A percentile compares a stretch with the other conserved stretches of the same genome.
These are phyloP conservation scores for Aphidoletes aphidimyza DNA, from an alignment of 2,888 invertebrate species.

Conservation along the genomic window DNA sequence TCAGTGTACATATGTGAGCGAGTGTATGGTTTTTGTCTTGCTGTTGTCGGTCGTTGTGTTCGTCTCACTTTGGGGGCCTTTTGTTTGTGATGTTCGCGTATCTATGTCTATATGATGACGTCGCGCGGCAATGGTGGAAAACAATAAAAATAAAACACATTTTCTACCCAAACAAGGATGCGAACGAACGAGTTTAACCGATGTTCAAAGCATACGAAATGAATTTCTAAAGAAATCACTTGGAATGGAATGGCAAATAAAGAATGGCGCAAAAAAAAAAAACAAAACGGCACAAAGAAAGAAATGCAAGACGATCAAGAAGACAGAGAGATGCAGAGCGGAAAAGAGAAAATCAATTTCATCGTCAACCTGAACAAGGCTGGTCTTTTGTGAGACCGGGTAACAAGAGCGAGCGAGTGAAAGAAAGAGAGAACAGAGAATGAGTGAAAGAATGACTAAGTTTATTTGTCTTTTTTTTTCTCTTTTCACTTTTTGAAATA, in stretches of 20 bases:
- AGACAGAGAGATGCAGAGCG: background rate
- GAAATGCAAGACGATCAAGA: background rate
- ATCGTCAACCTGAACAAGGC: constrained; percentile 17
- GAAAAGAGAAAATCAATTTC: background rate
- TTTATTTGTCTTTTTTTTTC: too few species aligned
- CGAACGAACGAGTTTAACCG: constrained; percentile 24
- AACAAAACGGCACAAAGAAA: background rate
- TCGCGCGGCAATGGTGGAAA: constrained; percentile 3
- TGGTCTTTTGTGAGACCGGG: background rate
- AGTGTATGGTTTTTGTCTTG: background rate
- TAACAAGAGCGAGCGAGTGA: too few species aligned
- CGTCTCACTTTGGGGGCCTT: background rate
- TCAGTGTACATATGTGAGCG: too few species aligned
- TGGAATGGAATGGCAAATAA: background rate
- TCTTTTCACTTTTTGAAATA: too few species aligned
- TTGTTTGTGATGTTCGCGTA: background rate
- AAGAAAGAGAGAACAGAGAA: background rate
- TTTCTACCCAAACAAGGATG: constrained; percentile 13
- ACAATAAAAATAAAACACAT: constrained; percentile 28
- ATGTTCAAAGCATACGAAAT: constrained; percentile 45
- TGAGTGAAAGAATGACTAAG: too few species aligned
- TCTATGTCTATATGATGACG: constrained; percentile 22
- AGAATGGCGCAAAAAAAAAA: background rate
- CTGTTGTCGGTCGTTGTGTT: background rate
- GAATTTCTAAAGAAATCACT: background rate